Base-by-base conservation (phyloP, 2,113 vertebrate genomes). In the Bambusicola thoracicus region DNA sequence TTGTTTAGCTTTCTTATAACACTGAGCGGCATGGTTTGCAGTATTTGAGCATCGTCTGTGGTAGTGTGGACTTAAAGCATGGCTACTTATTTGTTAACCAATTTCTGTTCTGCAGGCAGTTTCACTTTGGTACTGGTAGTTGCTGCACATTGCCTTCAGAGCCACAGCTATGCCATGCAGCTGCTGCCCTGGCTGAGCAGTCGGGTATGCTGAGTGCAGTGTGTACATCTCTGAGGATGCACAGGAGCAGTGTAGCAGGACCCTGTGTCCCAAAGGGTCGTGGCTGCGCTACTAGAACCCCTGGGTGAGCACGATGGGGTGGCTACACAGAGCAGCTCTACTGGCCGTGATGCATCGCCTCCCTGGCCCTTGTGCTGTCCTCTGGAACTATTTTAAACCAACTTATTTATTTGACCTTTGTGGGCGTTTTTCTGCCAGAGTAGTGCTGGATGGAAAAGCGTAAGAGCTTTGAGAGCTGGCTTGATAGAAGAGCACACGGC, bases 141-240 rank as follows among this genome's bases (percentile, higher is more conserved):
- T 14, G n/a, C 58, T 3, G 1, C 3, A 2, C 27, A 49, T 40
- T 44, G 36, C 49, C 16, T 16, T 58, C 11, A 1, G 70, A 38
- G n/a, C 1, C 51, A 49, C 15, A 48, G 66, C 43, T 22, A 9
- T 48, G 5, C n/a, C 9, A n/a, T 17, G 43, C 41, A 38, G 30
- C 44, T 1, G 7, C 8, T 22, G 27, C 0, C 1, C 36, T 17
- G 11, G 51, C 8, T 6, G 17, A 53, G 34, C 1, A 0, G 17
- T 1, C 10, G 30, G 19, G 62, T 8, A 17, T 4, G 16, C 18
- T 6, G 36, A 18, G 11, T 38, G 32, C 19, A 21, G 19, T 5
- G 12, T 20, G 14, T 3, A 0, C 3, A 1, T 67, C 13, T n/a
- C 43, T 67, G 65, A 62, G 24, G 61, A 40, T 40, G 25, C 36